phyloP scores from a whole-genome alignment of 2,797 vertebrate genomes.

The Sparidentex hasta region DNA sequence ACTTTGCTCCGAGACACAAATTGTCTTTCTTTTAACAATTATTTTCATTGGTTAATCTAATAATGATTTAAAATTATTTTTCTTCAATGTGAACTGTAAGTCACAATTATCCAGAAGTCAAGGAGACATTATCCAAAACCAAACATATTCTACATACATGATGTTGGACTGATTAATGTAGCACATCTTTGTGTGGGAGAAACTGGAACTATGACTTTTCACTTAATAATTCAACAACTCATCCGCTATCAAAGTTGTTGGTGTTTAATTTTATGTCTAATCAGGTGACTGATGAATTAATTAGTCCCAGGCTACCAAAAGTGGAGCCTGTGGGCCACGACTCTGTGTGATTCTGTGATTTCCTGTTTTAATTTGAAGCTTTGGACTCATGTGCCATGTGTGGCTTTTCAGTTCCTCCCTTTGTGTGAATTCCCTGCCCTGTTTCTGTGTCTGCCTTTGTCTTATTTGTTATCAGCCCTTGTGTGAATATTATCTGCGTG shows the following conservation, averaged over 20 bases:
- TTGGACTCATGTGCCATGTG: too few species aligned
- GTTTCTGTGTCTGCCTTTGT: too few species aligned
- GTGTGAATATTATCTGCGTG: too few species aligned
- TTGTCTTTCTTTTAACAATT: not conserved
- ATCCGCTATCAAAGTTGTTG: too few species aligned
- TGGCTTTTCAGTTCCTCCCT: too few species aligned
- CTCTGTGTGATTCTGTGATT: too few species aligned
- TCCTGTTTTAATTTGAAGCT: too few species aligned
- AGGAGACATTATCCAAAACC: not conserved
- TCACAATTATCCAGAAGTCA: not conserved
- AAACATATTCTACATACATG: not conserved
- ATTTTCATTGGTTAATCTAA: not conserved
- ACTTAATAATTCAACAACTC: not conserved
- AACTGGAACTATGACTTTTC: not conserved
- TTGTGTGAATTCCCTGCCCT: too few species aligned
- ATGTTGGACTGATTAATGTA: not conserved
- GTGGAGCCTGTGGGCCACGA: too few species aligned
- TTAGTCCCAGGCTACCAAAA: not conserved
- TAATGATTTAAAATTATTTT: not conserved
- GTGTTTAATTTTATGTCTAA: not conserved
- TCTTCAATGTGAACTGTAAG: too few species aligned
- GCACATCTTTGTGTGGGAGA: not conserved
- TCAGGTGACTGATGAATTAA: constrained; percentile 3
- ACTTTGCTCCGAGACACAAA: not conserved
- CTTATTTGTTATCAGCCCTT: too few species aligned